phyloP scores from a whole-genome alignment of 1,140 invertebrate species.

The Mesaphorura yosii region DNA sequence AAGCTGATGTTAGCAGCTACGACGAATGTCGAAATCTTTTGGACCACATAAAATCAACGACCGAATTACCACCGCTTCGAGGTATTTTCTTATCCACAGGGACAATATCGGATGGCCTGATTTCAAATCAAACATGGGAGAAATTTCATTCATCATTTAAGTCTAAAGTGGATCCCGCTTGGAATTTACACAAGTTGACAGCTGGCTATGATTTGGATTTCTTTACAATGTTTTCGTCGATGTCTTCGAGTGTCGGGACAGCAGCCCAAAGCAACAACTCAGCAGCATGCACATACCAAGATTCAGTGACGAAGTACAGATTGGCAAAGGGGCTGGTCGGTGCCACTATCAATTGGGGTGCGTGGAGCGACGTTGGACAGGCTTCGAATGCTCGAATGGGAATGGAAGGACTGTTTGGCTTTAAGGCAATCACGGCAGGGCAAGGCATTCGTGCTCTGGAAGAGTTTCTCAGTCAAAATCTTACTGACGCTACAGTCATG shows the following conservation, averaged over 20 bases:
- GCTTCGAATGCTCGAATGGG: background rate
- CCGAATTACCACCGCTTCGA: background rate
- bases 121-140: slow-evolving; percentile 10
- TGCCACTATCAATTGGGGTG: slow-evolving; percentile 9
- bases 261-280: slow-evolving; percentile 2
- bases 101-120: background rate
- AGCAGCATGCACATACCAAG: slow-evolving; percentile 6
- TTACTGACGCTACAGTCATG: background rate
- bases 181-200: slow-evolving; percentile 17
- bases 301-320: slow-evolving; percentile 2
- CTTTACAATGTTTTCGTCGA: slow-evolving; percentile 10
- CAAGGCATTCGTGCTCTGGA: background rate
- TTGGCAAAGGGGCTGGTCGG: background rate
- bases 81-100: slow-evolving; percentile 17
- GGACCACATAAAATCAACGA: background rate
- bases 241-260: background rate
- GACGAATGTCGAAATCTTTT: slow-evolving; percentile 2
- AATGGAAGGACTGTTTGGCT: background rate
- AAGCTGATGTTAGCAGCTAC: slow-evolving; percentile 13
- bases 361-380: slow-evolving; percentile 3
- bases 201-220: background rate
- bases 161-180: slow-evolving; percentile 14
- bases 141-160: slow-evolving; percentile 6
- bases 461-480: background rate
- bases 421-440: background rate